Evolutionary conservation across 1,140 invertebrate genomes (phyloP).

Genomic region (Zaprionus vittiger): DNA sequence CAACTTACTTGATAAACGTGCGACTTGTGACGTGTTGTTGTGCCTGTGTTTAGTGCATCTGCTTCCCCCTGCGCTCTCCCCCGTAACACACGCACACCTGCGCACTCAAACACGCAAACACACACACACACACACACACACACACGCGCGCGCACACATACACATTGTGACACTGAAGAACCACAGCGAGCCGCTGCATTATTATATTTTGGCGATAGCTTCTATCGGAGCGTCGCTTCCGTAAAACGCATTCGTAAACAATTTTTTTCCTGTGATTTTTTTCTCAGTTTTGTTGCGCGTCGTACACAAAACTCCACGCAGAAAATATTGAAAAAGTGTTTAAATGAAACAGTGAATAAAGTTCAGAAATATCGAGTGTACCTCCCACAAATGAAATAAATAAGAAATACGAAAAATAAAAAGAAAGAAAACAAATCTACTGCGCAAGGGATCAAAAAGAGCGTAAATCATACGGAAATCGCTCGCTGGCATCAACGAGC

Average conservation of each 20-base stretch:
- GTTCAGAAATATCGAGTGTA: background rate
- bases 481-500: slow-evolving; percentile 29
- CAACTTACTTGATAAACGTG: slow-evolving; percentile 35
- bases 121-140: slow-evolving; percentile 10
- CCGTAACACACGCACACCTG: background rate
- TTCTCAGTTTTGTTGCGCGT: slow-evolving; percentile 61
- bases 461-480: slow-evolving; percentile 10
- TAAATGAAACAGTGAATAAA: slow-evolving; percentile 42
- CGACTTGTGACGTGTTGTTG: slow-evolving; percentile 15
- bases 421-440: slow-evolving; percentile 10
- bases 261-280: slow-evolving; percentile 77
- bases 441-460: slow-evolving; percentile 3
- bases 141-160: slow-evolving; percentile 1
- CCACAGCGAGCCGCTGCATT: background rate
- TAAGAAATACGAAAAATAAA: slow-evolving; percentile 9
- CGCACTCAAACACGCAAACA: background rate
- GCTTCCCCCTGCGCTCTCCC: background rate
- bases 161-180: background rate
- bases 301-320: slow-evolving; percentile 42
- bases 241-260: slow-evolving; percentile 10
- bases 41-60: slow-evolving; percentile 13
- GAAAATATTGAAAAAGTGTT: slow-evolving; percentile 26
- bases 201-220: slow-evolving; percentile 20
- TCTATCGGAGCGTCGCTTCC: background rate
- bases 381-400: background rate